A percentile compares a stretch with the other conserved stretches of the same genome.
phyloP scores from a whole-genome alignment of 2,888 invertebrate species.

The Epirrita christyi region DNA sequence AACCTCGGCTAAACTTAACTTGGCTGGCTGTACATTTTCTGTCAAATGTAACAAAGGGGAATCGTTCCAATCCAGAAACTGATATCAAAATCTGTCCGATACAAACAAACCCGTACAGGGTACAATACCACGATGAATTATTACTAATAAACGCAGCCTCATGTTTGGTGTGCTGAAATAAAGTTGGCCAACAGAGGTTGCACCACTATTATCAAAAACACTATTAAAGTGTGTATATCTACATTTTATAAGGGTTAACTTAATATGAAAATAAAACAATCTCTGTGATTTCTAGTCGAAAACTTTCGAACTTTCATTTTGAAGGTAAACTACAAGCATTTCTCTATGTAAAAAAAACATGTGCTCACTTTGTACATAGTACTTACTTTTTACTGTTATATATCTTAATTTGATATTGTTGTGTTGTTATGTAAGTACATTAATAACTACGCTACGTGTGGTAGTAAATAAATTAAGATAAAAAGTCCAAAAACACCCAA shows the following conservation, averaged over 20 bases:
- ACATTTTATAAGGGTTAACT: conserved; percentile 16
- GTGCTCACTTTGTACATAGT: conserved; percentile 64
- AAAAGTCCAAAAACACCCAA: too few species aligned
- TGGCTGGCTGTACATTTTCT: too few species aligned
- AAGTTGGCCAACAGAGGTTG: neutral
- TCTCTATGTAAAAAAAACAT: conserved; percentile 62
- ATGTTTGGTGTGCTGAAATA: too few species aligned
- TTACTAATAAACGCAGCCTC: too few species aligned
- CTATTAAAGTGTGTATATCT: neutral
- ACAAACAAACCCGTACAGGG: too few species aligned
- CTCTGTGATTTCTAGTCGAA: conserved; percentile 78
- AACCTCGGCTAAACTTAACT: too few species aligned
- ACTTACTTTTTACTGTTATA: conserved; percentile 11
- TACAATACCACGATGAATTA: too few species aligned
- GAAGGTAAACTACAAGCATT: conserved; percentile 68
- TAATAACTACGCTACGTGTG: too few species aligned
- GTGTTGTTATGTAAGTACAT: conserved; percentile 23
- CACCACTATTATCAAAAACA: neutral
- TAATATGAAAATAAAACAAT: conserved; percentile 45
- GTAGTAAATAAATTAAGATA: too few species aligned
- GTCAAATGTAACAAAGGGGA: too few species aligned
- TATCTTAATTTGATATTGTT: conserved; percentile 1
- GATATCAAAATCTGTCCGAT: too few species aligned
- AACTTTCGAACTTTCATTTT: conserved; percentile 59
- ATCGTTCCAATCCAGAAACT: too few species aligned